Percentiles rank a stretch among this genome's conserved stretches.
phyloP scores from a whole-genome alignment of 1,140 invertebrate species.

The Archegozetes longisetosus region DNA sequence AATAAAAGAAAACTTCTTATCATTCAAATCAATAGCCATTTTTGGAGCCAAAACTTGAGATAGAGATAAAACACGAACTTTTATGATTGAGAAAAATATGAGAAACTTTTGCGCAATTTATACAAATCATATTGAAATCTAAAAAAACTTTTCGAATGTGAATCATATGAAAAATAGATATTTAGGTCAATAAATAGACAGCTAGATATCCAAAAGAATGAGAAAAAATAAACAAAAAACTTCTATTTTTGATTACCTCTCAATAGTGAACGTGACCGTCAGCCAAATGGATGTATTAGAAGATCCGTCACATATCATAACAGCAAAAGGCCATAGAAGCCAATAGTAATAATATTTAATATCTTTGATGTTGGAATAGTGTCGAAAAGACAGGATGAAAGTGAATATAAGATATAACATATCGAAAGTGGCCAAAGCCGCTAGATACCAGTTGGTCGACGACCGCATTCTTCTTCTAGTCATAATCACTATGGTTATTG shows the following conservation, averaged over 20 bases:
- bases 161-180: too few relatives aligned
- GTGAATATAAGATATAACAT: slow-evolving; percentile 48
- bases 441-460: slow-evolving; percentile 54
- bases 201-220: too few relatives aligned
- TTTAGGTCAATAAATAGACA: too few relatives aligned
- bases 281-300: slow-evolving; percentile 56
- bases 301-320: slow-evolving; percentile 44
- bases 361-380: slow-evolving; percentile 38
- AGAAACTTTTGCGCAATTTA: too few relatives aligned
- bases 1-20: too few relatives aligned
- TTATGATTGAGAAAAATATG: too few relatives aligned
- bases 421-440: slow-evolving; percentile 52
- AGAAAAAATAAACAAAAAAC: too few relatives aligned
- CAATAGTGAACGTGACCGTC: slow-evolving; percentile 57
- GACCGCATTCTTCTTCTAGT: slow-evolving; percentile 53
- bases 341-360: slow-evolving; percentile 35
- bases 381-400: slow-evolving; percentile 44
- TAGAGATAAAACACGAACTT: too few relatives aligned
- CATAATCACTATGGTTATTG: slow-evolving; percentile 51
- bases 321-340: slow-evolving; percentile 34
- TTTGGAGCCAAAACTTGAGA: too few relatives aligned
- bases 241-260: slow-evolving; percentile 38
- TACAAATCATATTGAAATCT: too few relatives aligned
- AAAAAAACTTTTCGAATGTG: too few relatives aligned
- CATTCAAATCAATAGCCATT: too few relatives aligned